These are phyloP conservation scores for Pocillopora verrucosa DNA, from an alignment of 64 coral and sea anemone species.

Conservation along the genomic window DNA sequence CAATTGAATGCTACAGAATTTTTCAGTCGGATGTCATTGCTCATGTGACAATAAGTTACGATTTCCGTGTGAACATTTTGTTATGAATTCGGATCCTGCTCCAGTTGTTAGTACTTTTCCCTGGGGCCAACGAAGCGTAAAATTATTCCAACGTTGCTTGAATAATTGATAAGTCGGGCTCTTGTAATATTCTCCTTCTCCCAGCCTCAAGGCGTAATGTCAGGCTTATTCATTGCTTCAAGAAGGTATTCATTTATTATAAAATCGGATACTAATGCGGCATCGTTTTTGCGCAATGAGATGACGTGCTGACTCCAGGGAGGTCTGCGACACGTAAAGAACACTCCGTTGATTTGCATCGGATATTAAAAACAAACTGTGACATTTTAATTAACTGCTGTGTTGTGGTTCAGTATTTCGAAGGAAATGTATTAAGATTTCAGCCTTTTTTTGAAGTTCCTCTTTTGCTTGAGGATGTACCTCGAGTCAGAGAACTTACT, in stretches of 20 bases:
- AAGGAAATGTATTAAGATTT: not conserved
- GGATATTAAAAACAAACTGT: not conserved
- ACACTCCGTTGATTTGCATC: not conserved
- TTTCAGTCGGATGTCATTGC: too few relatives aligned
- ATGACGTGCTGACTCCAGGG: not conserved
- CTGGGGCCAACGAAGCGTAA: not conserved
- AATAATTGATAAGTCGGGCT: not conserved
- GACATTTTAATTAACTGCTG: conserved; percentile 12
- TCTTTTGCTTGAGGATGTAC: not conserved
- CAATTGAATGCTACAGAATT: not conserved
- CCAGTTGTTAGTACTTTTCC: not conserved
- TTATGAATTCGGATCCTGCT: not conserved
- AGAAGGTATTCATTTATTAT: not conserved
- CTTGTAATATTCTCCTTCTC: not conserved
- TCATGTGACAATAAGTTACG: not conserved
- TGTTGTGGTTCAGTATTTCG: not conserved
- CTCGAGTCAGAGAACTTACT: not conserved
- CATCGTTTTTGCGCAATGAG: conserved; percentile 3
- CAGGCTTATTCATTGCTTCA: not conserved
- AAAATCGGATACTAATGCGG: not conserved
- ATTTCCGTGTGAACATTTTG: not conserved
- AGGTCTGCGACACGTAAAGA: not conserved
- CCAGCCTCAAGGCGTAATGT: not conserved
- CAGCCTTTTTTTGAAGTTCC: not conserved
- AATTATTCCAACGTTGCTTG: conserved; percentile 25